Base-by-base conservation (phyloP, 1,140 invertebrate species). In the Lordiphosa mommai region DNA sequence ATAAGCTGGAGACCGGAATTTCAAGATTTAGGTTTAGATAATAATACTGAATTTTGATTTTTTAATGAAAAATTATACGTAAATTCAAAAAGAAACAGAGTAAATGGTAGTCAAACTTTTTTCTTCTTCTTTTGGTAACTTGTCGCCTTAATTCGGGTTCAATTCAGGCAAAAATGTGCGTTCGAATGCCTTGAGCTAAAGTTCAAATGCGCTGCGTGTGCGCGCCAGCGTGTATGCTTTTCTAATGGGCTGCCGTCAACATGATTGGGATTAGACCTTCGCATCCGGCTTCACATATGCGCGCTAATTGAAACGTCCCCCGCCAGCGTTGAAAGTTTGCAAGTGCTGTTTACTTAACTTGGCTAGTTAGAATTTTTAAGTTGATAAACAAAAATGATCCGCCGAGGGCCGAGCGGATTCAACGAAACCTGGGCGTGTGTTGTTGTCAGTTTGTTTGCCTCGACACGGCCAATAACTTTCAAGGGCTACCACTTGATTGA, bases 331-430 rank as follows among this genome's bases (percentile, higher is more conserved):
- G 52, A 84, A 61, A 80, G 57, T 82, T 82, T 74, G 60, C 71
- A 66, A 70, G 55, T 65, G 52, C 38, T 64, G 17, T 82, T 72
- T 82, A 51, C 52, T 60, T 84, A 84, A 65, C 77, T 82, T 61
- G 77, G 77, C 77, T 82, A 82, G 77, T 71, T 82, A 82, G 77
- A 82, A 82, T 82, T 84, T 82, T 77, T 71, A 77, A 82, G 77
- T 69, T 82, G 76, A 84, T 77, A 57, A 61, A 79, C 55, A 72
- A 69, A 44, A 34, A 40, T 43, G 53, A 53, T 49, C 10, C 20
- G n/a, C 10, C 9, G 6, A n/a, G 13, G 20, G 38, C 17, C 34
- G 23, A 44, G 29, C 53, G 32, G 70, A 17, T 8, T 10, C n/a
- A 8, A n/a, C 36, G 50, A 30, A 7, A 30, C n/a, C 16, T 40